Evolutionary conservation across 1,140 invertebrate genomes (phyloP).

Genomic region (Linepithema humile): DNA sequence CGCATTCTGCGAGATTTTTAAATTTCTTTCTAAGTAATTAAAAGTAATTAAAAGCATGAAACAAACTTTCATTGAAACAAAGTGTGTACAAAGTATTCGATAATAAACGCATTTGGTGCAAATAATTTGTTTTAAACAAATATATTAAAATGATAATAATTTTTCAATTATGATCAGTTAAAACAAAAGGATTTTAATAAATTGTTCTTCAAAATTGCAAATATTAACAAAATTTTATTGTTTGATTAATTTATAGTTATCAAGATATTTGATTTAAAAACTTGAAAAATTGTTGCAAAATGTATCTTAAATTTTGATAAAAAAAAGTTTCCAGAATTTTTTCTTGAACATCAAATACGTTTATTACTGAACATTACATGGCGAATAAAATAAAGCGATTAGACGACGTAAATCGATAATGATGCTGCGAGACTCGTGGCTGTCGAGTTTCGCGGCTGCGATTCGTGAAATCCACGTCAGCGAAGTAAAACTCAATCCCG

Average conservation of each 20-base stretch:
- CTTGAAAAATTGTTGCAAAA: background rate
- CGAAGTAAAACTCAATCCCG: background rate
- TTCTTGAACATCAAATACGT: background rate
- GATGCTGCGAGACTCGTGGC: conserved; percentile 74
- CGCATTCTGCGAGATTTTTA: conserved; percentile 42
- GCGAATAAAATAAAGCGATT: background rate
- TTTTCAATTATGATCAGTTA: background rate
- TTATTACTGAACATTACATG: background rate
- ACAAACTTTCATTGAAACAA: background rate
- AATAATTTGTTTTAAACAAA: background rate
- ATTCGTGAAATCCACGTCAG: background rate
- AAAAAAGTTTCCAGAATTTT: background rate
- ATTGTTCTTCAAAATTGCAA: background rate
- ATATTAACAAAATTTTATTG: background rate
- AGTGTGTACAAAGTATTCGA: background rate
- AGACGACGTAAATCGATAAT: background rate
- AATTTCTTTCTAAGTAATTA: background rate
- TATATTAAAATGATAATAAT: no score
- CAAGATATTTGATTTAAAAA: background rate
- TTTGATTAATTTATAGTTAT: background rate
- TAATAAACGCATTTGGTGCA: background rate
- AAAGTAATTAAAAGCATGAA: background rate
- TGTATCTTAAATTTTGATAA: background rate
- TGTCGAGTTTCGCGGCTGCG: conserved; percentile 66
- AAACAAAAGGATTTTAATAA: background rate